Conservation (phyloP, 2,797 vertebrate species). For the Spondyliosoma cantharus region DNA sequence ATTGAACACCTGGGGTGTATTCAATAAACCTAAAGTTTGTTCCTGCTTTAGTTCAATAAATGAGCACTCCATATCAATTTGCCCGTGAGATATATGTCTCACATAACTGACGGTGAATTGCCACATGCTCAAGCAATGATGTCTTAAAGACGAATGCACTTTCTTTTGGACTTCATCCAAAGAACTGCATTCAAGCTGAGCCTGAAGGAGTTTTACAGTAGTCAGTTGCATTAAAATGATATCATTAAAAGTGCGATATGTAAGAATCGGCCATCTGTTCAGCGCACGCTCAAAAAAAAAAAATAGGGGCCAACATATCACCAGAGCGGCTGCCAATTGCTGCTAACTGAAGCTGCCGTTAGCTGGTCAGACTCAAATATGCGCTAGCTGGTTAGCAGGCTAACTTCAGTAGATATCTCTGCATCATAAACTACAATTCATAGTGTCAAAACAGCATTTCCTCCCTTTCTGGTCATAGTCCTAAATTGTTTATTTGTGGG, state of each 20-base stretch:
- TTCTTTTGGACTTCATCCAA: constrained; percentile 18
- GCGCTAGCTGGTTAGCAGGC: too few relatives aligned
- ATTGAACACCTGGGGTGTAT: constrained; percentile 80
- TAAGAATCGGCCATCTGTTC: too few relatives aligned
- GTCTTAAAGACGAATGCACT: constrained; percentile 31
- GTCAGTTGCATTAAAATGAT: constrained; percentile 9
- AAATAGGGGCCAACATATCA: too few relatives aligned
- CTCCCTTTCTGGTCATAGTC: too few relatives aligned
- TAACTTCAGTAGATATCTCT: too few relatives aligned
- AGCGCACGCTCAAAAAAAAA: too few relatives aligned
- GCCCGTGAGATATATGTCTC: constrained; percentile 59
- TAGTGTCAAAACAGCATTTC: too few relatives aligned
- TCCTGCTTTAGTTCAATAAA: constrained; percentile 75
- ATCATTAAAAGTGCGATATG: neutral
- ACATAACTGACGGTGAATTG: constrained; percentile 57
- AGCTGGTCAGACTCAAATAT: too few relatives aligned
- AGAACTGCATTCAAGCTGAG: constrained; percentile 9
- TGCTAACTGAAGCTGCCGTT: too few relatives aligned
- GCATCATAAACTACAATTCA: too few relatives aligned
- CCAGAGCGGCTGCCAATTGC: too few relatives aligned
- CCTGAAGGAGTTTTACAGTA: constrained; percentile 1
- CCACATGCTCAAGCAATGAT: constrained; percentile 44
- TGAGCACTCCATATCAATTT: constrained; percentile 73
- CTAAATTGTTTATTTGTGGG: too few relatives aligned
- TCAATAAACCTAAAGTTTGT: constrained; percentile 81